phyloP scores from a whole-genome alignment of 2,888 invertebrate genomes.

The Unio delphinus region DNA sequence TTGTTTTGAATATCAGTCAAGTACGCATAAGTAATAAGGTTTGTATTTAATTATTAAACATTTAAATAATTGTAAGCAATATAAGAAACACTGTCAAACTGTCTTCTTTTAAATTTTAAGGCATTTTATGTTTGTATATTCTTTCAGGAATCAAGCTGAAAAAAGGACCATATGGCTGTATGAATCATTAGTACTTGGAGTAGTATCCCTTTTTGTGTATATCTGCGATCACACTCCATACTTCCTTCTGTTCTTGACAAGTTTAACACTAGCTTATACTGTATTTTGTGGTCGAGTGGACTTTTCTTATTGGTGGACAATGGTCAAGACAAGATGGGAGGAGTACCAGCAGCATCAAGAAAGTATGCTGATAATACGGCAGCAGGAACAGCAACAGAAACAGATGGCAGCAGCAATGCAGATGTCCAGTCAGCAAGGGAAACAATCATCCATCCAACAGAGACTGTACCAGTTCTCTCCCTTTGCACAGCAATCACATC shows the following conservation, averaged over 20 bases:
- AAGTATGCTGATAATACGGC: not conserved
- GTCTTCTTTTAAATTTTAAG: constrained; percentile 1
- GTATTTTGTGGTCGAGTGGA: constrained; percentile 53
- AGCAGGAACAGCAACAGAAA: constrained; percentile 14
- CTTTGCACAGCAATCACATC: constrained; percentile 1
- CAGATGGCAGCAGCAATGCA: not conserved
- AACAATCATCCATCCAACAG: not conserved
- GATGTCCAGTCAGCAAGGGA: constrained; percentile 2
- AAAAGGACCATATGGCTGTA: constrained; percentile 62
- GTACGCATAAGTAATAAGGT: not conserved
- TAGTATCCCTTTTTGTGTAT: constrained; percentile 50
- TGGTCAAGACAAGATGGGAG: constrained; percentile 60
- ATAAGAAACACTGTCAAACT: not conserved
- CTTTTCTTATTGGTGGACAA: constrained; percentile 45
- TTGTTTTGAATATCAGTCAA: too few species aligned
- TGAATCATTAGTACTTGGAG: constrained; percentile 51
- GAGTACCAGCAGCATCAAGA: constrained; percentile 60
- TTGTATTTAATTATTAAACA: not conserved
- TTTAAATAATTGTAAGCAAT: not conserved
- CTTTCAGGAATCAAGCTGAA: constrained; percentile 58
- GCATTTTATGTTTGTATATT: not conserved
- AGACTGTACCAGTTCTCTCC: not conserved
- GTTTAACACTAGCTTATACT: constrained; percentile 59
- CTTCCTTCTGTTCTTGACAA: constrained; percentile 47
- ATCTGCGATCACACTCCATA: constrained; percentile 59